Base-by-base conservation (phyloP, 30 jellyfish, hydroid and myxozoan species). In the Catostylus mosaicus region DNA sequence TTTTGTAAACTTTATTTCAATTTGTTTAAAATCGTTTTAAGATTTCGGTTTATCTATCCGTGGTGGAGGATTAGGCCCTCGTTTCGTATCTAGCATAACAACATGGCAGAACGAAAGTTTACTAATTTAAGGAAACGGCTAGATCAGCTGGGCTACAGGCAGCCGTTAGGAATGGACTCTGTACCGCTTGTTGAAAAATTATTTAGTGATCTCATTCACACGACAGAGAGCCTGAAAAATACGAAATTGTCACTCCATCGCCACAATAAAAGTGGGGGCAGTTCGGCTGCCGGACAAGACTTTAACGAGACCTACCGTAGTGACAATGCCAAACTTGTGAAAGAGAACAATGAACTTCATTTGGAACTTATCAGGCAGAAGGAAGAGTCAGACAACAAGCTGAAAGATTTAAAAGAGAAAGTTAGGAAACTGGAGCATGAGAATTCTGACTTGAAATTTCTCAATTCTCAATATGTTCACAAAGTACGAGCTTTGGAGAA, bases 61-160 rank as follows among this genome's bases (percentile, higher is more conserved):
- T 52, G 26, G 67, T 52, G 26, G n/a, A 59, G 71, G 11, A 0
- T 14, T 65, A 65, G 52, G 54, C 54, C 77, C 77, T 26, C 10
- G 19, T 65, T 65, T 26, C 31, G 31, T 31, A 5, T 29, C 67
- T 54, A 3, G n/a, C n/a, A n/a, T n/a, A n/a, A n/a, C n/a, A 72
- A 26, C 36, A 93, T 93, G 98, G 84, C 96, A 16, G 97, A 93
- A 45, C 85, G 89, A 27, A 87, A 87, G 67, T 93, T 86, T 57
- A 83, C 97, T 22, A 87, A 66, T 40, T 65, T 93, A 20, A 68
- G 98, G 6, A 93, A 78, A 73, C 68, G 98, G 50, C 90, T 93
- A 20, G 98, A 93, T 69, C 98, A 93, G 75, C 96, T 93, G 51
- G 98, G 98, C 33, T 93, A 93, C 79, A 90, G 96, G 70, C 98